Evolutionary conservation across 2,113 vertebrate species (phyloP).

Genomic region (Ciconia maguari): DNA sequence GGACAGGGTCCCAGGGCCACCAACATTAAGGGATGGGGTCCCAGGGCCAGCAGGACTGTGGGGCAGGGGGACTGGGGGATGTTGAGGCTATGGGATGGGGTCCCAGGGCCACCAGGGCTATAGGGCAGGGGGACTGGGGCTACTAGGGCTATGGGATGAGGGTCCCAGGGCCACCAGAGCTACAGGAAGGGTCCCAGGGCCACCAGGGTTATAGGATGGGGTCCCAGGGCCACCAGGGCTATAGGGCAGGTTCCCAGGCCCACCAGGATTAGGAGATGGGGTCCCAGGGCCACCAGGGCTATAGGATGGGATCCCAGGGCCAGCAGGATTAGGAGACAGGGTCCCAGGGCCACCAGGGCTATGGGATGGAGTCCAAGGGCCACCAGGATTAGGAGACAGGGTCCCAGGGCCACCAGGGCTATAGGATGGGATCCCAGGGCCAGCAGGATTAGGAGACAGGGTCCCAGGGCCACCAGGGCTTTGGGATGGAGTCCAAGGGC

Average conservation of each 20-base stretch:
- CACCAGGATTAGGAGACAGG: neutral
- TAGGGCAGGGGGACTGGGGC: neutral
- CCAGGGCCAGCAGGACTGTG: neutral
- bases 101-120: neutral
- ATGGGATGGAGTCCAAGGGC: too few relatives aligned
- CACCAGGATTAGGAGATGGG: neutral
- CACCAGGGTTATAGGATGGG: neutral
- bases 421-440: fast-evolving
- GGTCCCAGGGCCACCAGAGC: neutral
- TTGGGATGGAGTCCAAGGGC: too few relatives aligned
- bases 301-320: neutral
- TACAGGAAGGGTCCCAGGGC: neutral
- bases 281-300: neutral
- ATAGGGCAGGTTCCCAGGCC: neutral
- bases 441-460: too few relatives aligned
- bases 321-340: neutral
- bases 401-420: neutral
- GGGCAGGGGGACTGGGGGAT: too few relatives aligned
- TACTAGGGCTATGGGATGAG: too few relatives aligned
- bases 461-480: neutral
- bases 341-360: neutral
- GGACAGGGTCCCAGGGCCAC: neutral
- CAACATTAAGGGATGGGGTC: neutral
- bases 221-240: neutral
- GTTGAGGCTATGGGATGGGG: too few relatives aligned